Conservation (phyloP, 2,113 vertebrate genomes). For the Hyaena hyaena region DNA sequence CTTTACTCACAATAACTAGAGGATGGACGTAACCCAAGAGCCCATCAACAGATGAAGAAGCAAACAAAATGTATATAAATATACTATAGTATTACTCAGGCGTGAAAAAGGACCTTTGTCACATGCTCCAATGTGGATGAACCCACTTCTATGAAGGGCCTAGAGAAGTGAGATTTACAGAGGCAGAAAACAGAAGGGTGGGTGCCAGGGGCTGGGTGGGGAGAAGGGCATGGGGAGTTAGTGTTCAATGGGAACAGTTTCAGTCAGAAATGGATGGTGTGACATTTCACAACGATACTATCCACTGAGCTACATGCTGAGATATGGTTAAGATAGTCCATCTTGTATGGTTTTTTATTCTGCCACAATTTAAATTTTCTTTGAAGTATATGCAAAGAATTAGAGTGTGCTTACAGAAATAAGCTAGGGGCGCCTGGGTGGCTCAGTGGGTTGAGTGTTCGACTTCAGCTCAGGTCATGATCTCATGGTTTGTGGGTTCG, state of each 20-base stretch:
- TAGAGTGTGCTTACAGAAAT: neutral
- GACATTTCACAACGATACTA: accelerated
- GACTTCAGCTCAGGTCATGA: no score
- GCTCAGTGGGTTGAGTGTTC: no score
- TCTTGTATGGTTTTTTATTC: neutral
- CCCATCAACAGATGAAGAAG: accelerated
- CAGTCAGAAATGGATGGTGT: neutral
- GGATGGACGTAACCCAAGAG: neutral
- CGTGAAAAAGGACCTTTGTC: neutral
- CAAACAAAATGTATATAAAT: neutral
- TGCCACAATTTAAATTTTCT: accelerated
- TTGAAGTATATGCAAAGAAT: neutral
- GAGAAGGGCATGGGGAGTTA: accelerated
- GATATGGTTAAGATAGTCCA: neutral
- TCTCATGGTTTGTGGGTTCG: no score
- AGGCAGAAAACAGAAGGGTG: neutral
- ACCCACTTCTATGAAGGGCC: neutral
- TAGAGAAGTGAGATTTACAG: neutral
- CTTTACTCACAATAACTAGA: neutral
- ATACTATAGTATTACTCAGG: neutral
- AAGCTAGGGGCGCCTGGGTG: neutral
- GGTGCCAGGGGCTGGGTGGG: accelerated
- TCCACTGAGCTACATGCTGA: neutral
- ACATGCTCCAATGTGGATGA: accelerated
- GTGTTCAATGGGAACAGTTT: neutral